These are phyloP conservation scores for Phaethon lepturus DNA, from an alignment of 2,113 vertebrate species.

Conservation along the genomic window DNA sequence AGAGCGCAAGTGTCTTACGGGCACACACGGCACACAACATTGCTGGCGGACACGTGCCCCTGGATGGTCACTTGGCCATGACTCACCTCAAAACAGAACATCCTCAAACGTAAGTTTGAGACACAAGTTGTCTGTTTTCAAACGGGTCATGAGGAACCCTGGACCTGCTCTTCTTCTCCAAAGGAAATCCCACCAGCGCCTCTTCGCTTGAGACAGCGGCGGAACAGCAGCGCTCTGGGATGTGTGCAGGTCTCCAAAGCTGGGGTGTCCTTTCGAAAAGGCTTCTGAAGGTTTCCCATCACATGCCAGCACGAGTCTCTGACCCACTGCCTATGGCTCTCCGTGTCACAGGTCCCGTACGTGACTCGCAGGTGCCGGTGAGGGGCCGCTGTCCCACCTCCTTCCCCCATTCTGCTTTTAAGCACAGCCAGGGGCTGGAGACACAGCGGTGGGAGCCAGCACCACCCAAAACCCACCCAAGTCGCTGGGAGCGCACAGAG, in stretches of 20 bases:
- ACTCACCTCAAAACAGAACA: not conserved
- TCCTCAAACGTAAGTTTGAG: not conserved
- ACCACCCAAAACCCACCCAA: not conserved
- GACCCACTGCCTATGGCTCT: not conserved
- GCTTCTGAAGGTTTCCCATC: not conserved
- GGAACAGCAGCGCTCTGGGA: not conserved
- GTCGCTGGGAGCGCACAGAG: not conserved
- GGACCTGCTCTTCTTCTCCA: not conserved
- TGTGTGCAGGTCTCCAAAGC: too few relatives aligned
- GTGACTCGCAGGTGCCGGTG: too few relatives aligned
- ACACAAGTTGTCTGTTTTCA: not conserved
- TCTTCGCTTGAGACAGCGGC: not conserved
- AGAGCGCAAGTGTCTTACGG: not conserved
- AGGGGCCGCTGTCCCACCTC: not conserved
- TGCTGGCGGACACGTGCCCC: fast-evolving
- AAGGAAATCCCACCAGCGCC: not conserved
- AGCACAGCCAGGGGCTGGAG: not conserved
- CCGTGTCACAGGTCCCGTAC: fast-evolving
- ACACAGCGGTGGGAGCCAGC: not conserved
- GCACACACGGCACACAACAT: fast-evolving
- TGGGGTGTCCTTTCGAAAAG: not conserved
- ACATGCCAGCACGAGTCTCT: fast-evolving
- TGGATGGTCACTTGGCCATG: fast-evolving
- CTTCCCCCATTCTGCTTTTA: fast-evolving
- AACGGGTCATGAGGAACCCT: not conserved